Percentiles rank a stretch among this genome's conserved stretches.
phyloP scores from a whole-genome alignment of 2,797 vertebrate genomes.

The Sebastes itinus region DNA sequence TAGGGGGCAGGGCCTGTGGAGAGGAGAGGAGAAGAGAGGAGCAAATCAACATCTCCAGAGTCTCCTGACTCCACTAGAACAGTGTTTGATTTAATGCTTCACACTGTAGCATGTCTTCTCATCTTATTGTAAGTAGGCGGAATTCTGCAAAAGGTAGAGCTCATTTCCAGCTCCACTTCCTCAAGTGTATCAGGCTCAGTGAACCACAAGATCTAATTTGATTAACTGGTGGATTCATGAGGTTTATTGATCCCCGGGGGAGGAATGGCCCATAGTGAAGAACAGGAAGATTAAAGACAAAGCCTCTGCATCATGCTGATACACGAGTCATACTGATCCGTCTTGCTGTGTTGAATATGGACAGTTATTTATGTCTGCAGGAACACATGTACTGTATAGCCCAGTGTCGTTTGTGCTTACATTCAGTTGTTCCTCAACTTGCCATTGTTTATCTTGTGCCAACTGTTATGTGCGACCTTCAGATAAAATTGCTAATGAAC shows the following conservation, averaged over 20 bases:
- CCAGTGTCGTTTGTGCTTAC: neutral
- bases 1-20: slow-evolving; percentile 91
- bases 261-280: neutral
- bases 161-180: neutral
- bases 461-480: slow-evolving; percentile 16
- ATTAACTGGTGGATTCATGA: slow-evolving; percentile 30
- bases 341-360: slow-evolving; percentile 1
- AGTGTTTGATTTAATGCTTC: neutral
- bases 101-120: neutral
- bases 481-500: slow-evolving; percentile 14
- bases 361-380: neutral
- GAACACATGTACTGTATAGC: neutral
- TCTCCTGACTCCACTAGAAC: neutral
- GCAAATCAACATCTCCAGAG: neutral
- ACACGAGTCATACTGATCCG: slow-evolving; percentile 27
- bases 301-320: slow-evolving; percentile 25
- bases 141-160: neutral
- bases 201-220: slow-evolving; percentile 14
- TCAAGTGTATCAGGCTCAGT: neutral
- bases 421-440: neutral
- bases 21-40: neutral
- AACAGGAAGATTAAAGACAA: slow-evolving; percentile 20
- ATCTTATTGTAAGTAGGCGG: neutral
- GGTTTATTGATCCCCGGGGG: slow-evolving; percentile 19
- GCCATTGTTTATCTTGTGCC: neutral